A percentile compares a stretch with the other conserved stretches of the same genome.
Evolutionary conservation across 2,113 vertebrate species (phyloP).

Genomic region (Trichechus manatus): DNA sequence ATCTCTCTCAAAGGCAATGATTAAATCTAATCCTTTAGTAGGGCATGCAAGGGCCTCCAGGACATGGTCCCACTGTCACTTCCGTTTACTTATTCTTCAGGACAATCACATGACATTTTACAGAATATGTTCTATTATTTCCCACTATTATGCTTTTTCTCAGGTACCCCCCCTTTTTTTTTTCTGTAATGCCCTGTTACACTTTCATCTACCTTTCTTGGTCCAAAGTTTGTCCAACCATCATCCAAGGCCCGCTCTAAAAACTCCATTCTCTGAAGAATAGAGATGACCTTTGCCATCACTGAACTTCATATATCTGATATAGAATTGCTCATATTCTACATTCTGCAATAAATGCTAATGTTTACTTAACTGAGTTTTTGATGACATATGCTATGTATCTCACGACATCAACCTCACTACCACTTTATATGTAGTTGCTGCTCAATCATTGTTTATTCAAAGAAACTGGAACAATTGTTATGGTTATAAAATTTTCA

Average conservation of each 20-base stretch:
- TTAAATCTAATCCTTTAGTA: neutral
- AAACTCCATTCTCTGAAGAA: neutral
- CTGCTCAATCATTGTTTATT: neutral
- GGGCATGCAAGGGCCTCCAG: neutral
- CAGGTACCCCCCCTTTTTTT: neutral
- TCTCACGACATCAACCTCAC: neutral
- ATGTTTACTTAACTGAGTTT: neutral
- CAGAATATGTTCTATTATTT: constrained; percentile 4
- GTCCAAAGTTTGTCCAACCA: neutral
- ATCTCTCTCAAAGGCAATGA: neutral
- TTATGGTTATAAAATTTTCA: neutral
- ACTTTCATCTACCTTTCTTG: neutral
- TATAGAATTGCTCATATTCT: neutral
- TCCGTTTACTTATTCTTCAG: neutral
- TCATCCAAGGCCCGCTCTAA: too few relatives aligned
- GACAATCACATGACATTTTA: neutral
- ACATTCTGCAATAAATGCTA: neutral
- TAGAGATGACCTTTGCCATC: neutral
- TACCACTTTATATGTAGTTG: neutral
- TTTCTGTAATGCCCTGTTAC: neutral
- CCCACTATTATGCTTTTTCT: neutral
- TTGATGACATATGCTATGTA: neutral
- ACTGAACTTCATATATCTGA: neutral
- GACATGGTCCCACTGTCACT: neutral
- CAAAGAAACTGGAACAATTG: neutral